A percentile compares a stretch with the other conserved stretches of the same genome.
Evolutionary conservation across 2,113 vertebrate species (phyloP).

Genomic region (Pipa parva): DNA sequence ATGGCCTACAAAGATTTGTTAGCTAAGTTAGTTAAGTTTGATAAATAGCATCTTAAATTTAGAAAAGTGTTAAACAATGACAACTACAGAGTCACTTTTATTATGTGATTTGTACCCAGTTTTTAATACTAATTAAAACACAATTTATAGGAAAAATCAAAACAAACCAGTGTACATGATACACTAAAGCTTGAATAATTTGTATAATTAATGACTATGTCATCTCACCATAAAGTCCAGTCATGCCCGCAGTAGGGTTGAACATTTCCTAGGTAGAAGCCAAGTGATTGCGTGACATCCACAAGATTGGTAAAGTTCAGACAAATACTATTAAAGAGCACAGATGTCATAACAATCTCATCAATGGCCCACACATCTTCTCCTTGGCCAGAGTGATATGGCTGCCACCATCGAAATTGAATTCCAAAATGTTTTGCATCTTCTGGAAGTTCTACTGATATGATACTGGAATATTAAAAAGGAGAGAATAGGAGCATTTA

Average conservation of each 20-base stretch:
- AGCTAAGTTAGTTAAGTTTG: too few relatives aligned
- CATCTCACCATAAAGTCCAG: slow-evolving; percentile 91
- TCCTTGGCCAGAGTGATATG: slow-evolving; percentile 87
- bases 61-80: too few relatives aligned
- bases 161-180: too few relatives aligned
- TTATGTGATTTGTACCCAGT: too few relatives aligned
- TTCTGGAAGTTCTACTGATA: slow-evolving; percentile 88
- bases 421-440: slow-evolving; percentile 87
- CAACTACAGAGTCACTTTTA: too few relatives aligned
- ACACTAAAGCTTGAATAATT: not conserved
- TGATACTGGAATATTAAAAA: slow-evolving; percentile 69
- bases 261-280: slow-evolving; percentile 93
- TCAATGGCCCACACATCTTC: slow-evolving; percentile 96
- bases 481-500: too few relatives aligned
- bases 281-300: slow-evolving; percentile 93
- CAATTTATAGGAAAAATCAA: too few relatives aligned
- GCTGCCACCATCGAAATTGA: slow-evolving; percentile 98
- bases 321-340: slow-evolving; percentile 94
- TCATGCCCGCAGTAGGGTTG: slow-evolving; percentile 94
- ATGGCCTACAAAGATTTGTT: too few relatives aligned
- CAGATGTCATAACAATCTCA: slow-evolving; percentile 96
- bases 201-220: not conserved
- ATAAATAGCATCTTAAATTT: too few relatives aligned
- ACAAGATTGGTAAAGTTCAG: slow-evolving; percentile 93
- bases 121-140: too few relatives aligned